Base-by-base conservation (phyloP, 2,888 invertebrate genomes). In the Mylabris sibirica region DNA sequence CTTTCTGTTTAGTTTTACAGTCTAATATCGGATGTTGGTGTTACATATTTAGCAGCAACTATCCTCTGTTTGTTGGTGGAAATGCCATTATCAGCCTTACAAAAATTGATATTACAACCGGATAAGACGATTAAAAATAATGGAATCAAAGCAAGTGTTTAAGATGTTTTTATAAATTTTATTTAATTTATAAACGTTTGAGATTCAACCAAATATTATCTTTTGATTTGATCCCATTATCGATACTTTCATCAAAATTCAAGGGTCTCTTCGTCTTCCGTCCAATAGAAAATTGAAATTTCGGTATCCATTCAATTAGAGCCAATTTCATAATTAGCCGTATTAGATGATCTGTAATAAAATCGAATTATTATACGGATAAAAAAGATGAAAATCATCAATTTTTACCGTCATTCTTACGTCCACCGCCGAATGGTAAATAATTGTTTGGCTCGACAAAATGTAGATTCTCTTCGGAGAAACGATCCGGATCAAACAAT, bases 1-100 rank as follows among this genome's bases (percentile, higher is more conserved):
- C 60, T 64, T 57, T 65, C 17, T 41, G n/a, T 73, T 72, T 38
- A 79, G 80, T 69, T 79, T 41, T 62, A 66, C 14, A 63, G 65
- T 34, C 57, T 63, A n/a, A 11, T 79, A 30, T 74, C 74, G 26
- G 79, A 77, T 70, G 70, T 80, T 11, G 61, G 67, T 44, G 41
- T 77, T 12, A 73, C 80, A 6, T 81, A 80, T 65, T 63, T 78
- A 14, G 71, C 72, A 30, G 80, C 79, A n/a, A 65, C 76, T n/a
- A 1, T 80, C 6, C 12, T 82, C 30, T 81, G 79, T 59, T 64
- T 82, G 8, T 62, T 79, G 38, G 76, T 82, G 9, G 82, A 82
- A 74, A 77, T 81, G 76, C 82, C 82, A 2, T 70, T 79, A 8
- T 77, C 78, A 22, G 80, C 81, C n/a, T 22, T 82, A 44, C 81